Percentiles rank a stretch among this genome's conserved stretches.
These are phyloP conservation scores for Melanotaenia parkinsoni DNA, from an alignment of 2,797 vertebrate genomes.

Conservation along the genomic window DNA sequence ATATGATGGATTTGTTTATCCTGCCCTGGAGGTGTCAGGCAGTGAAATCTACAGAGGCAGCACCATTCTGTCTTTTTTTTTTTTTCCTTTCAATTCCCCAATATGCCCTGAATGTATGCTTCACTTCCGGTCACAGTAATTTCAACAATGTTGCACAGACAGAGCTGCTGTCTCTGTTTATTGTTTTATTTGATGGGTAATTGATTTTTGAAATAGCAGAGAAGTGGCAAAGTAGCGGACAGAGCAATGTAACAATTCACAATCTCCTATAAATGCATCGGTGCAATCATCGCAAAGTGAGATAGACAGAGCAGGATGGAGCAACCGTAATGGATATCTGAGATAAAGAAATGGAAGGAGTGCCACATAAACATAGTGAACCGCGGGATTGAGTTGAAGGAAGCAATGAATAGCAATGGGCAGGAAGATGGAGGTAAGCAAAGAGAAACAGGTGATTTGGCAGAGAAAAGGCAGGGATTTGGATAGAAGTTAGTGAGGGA, in stretches of 20 bases:
- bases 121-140: slow-evolving; percentile 43
- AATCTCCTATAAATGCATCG: slow-evolving; percentile 59
- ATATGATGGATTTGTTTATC: slow-evolving; percentile 25
- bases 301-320: slow-evolving; percentile 39
- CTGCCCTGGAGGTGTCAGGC: slow-evolving; percentile 25
- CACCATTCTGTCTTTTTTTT: slow-evolving; percentile 11
- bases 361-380: slow-evolving; percentile 55
- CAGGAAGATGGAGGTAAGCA: slow-evolving; percentile 53
- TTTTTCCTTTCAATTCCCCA: neutral
- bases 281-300: slow-evolving; percentile 47
- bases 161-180: slow-evolving; percentile 43
- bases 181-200: slow-evolving; percentile 68
- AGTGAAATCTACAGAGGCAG: slow-evolving; percentile 39
- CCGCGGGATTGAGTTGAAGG: slow-evolving; percentile 26
- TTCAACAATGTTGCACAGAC: slow-evolving; percentile 46
- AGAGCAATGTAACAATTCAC: slow-evolving; percentile 47
- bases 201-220: slow-evolving; percentile 67
- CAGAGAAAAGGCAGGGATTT: slow-evolving; percentile 55
- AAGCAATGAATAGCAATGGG: slow-evolving; percentile 73
- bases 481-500: slow-evolving; percentile 58
- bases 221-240: slow-evolving; percentile 57
- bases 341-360: slow-evolving; percentile 62
- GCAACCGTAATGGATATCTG: slow-evolving; percentile 55
- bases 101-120: slow-evolving; percentile 51
- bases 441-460: slow-evolving; percentile 60